Percentiles rank a stretch among this genome's conserved stretches.
Conservation (phyloP, 2,797 vertebrate species). For the Octomys mimax region DNA sequence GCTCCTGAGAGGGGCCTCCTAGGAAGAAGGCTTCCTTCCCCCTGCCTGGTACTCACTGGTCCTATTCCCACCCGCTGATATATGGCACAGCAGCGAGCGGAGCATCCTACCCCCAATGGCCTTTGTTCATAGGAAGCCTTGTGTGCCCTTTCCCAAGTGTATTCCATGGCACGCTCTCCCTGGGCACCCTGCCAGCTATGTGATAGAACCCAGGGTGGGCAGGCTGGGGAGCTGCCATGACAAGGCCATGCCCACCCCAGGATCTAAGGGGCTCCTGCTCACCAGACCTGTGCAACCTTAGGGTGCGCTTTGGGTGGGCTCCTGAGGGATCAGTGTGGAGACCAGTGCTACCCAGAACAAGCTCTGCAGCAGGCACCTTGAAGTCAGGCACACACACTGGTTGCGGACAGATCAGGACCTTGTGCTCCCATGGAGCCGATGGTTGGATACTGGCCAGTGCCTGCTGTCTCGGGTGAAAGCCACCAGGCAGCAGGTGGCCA, state of each 20-base stretch:
- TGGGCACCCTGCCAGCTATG: not conserved
- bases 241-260: not conserved
- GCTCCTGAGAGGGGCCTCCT: not conserved
- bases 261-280: not conserved
- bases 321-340: not conserved
- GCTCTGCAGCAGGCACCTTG: not conserved
- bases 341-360: not conserved
- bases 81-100: not conserved
- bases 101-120: not conserved
- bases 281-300: not conserved
- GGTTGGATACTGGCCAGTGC: not conserved
- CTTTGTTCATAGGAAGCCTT: not conserved
- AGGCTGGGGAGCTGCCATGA: not conserved
- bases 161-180: not conserved
- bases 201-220: not conserved
- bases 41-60: not conserved
- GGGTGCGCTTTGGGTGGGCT: not conserved
- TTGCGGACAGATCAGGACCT: not conserved
- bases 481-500: not conserved
- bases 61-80: not conserved
- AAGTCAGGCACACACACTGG: not conserved
- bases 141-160: not conserved
- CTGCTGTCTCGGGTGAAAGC: not conserved
- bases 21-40: not conserved
- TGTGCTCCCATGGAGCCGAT: not conserved